These are phyloP conservation scores for Drosophila persimilis DNA, from an alignment of 1,140 invertebrate genomes.

Conservation along the genomic window DNA sequence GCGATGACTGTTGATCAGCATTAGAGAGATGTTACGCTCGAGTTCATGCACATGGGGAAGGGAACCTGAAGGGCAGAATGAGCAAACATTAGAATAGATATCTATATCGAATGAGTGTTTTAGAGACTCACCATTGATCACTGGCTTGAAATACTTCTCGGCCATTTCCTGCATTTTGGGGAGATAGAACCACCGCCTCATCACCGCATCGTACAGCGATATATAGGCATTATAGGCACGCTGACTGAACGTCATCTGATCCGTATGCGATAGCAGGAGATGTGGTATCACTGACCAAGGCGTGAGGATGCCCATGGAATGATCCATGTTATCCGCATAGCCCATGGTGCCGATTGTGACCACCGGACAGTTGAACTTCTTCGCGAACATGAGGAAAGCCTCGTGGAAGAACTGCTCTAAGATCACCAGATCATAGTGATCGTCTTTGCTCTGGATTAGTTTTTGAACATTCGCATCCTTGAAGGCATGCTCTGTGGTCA, in stretches of 20 bases:
- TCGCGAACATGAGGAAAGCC: slow-evolving; percentile 84
- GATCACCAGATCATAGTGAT: slow-evolving; percentile 84
- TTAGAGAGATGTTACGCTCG: slow-evolving; percentile 84
- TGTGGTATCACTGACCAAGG: slow-evolving; percentile 84
- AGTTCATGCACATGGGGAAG: slow-evolving; percentile 83
- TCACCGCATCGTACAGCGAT: slow-evolving; percentile 69
- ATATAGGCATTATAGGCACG: slow-evolving; percentile 72
- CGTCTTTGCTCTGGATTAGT: slow-evolving; percentile 83
- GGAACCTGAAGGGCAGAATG: slow-evolving; percentile 30
- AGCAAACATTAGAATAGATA: neutral
- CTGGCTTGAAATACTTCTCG: slow-evolving; percentile 65
- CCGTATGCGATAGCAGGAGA: slow-evolving; percentile 83
- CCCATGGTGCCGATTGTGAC: slow-evolving; percentile 84
- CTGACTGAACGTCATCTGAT: slow-evolving; percentile 73
- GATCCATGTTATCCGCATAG: slow-evolving; percentile 85
- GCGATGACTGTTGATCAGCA: slow-evolving; percentile 85
- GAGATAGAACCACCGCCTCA: slow-evolving; percentile 72
- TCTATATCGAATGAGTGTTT: neutral
- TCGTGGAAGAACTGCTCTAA: slow-evolving; percentile 85
- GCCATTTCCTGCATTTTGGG: slow-evolving; percentile 81
- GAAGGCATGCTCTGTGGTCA: slow-evolving; percentile 83
- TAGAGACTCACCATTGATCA: slow-evolving; percentile 45
- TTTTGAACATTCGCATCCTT: slow-evolving; percentile 83
- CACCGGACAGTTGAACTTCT: slow-evolving; percentile 84
- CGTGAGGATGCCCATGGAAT: slow-evolving; percentile 84